phyloP scores from a whole-genome alignment of 2,888 invertebrate species.

The Drosophila barbarae region DNA sequence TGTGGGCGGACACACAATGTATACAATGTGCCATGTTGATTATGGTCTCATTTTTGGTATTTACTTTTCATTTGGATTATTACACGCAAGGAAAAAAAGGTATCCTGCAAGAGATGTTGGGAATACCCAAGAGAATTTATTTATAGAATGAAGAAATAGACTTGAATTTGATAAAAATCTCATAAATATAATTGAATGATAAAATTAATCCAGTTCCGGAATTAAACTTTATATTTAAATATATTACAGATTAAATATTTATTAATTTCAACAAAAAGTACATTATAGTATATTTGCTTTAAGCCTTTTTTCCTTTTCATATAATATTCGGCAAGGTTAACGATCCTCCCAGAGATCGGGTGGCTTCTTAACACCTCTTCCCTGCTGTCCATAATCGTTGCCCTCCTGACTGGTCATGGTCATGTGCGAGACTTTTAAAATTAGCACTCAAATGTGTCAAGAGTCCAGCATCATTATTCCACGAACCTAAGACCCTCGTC shows the following conservation, averaged over 20 bases:
- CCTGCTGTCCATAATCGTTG: constrained; percentile 16
- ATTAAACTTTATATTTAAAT: background rate
- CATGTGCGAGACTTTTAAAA: constrained; percentile 65
- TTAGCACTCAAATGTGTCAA: constrained; percentile 69
- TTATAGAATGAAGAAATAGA: background rate
- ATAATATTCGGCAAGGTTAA: background rate
- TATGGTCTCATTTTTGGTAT: constrained; percentile 68
- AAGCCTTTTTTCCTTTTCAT: background rate
- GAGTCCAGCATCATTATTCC: constrained; percentile 54
- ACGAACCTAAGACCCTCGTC: constrained; percentile 52
- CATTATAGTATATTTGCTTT: background rate
- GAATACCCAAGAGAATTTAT: too few species aligned
- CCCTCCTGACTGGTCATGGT: constrained; percentile 8
- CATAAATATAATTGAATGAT: background rate
- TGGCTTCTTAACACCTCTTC: constrained; percentile 6
- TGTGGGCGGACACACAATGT: constrained; percentile 9
- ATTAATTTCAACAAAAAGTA: background rate
- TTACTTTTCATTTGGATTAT: constrained; percentile 64
- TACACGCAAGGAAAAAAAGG: constrained; percentile 2
- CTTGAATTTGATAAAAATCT: background rate
- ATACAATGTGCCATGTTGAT: constrained; percentile 61
- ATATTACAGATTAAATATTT: background rate
- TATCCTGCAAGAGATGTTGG: too few species aligned
- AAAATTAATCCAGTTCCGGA: too few species aligned
- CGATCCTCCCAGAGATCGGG: background rate